Conservation (phyloP, 2,113 vertebrate species). For the Eurypyga helias region DNA sequence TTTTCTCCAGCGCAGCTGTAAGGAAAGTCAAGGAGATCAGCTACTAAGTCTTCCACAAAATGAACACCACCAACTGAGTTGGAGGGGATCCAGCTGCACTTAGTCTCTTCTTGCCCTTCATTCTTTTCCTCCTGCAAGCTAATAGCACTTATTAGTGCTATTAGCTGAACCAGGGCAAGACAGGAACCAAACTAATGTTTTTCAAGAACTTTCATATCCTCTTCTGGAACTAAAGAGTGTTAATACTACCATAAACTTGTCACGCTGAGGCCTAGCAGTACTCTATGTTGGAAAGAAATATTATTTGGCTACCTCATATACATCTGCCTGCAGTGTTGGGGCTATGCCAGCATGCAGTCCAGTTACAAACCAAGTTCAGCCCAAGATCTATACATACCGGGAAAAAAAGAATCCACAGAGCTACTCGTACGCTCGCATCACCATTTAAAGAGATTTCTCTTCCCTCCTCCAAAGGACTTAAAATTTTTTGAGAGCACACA, state of each 20-base stretch:
- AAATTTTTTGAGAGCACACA: background rate
- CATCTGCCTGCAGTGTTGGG: conserved; percentile 50
- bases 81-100: background rate
- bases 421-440: background rate
- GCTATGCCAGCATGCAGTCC: conserved; percentile 39
- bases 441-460: conserved; percentile 47
- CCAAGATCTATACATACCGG: background rate
- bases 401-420: background rate
- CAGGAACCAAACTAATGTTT: background rate
- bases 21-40: background rate
- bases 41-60: background rate
- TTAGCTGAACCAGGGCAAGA: background rate
- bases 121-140: background rate
- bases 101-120: background rate
- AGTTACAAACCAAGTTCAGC: background rate
- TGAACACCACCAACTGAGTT: background rate
- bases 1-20: background rate
- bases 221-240: background rate
- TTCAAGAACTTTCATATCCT: background rate
- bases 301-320: background rate
- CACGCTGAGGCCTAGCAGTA: background rate
- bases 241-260: background rate
- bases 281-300: background rate
- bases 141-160: background rate
- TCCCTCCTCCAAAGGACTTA: background rate